Evolutionary conservation across 1,140 invertebrate genomes (phyloP).

Genomic region (Grapholita molesta): DNA sequence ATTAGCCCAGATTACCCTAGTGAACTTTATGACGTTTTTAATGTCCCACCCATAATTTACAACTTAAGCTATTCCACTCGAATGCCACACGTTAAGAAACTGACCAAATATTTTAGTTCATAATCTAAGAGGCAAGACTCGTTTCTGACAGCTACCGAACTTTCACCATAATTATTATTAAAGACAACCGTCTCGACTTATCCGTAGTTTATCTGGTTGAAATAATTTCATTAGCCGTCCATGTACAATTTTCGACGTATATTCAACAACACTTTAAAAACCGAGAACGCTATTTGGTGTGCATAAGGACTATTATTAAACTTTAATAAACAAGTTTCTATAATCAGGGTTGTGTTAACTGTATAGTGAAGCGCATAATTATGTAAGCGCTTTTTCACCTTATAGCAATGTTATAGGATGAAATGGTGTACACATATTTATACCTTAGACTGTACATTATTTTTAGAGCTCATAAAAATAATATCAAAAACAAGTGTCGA

Average conservation of each 20-base stretch:
- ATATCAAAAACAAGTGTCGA: constrained; percentile 1
- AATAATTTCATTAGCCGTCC: constrained; percentile 7
- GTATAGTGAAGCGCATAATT: too few relatives aligned
- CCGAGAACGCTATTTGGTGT: not conserved
- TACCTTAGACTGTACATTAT: not conserved
- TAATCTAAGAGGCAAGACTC: not conserved
- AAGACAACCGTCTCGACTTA: not conserved
- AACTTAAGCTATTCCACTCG: not conserved
- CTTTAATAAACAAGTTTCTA: not conserved
- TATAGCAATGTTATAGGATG: too few relatives aligned
- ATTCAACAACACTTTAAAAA: not conserved
- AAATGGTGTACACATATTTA: too few relatives aligned
- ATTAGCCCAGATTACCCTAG: not conserved
- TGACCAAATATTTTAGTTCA: constrained; percentile 14
- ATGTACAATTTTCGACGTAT: not conserved
- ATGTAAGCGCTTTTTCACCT: too few relatives aligned
- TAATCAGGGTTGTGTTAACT: too few relatives aligned
- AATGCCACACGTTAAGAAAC: not conserved
- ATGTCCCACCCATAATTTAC: not conserved
- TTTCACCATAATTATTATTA: constrained; percentile 9
- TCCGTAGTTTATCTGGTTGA: constrained; percentile 1
- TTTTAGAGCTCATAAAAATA: constrained; percentile 5
- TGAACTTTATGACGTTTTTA: not conserved
- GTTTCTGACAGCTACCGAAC: not conserved
- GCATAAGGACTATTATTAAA: not conserved